These are phyloP conservation scores for Anastatus disparis DNA, from an alignment of 1,140 invertebrate genomes.

Conservation along the genomic window DNA sequence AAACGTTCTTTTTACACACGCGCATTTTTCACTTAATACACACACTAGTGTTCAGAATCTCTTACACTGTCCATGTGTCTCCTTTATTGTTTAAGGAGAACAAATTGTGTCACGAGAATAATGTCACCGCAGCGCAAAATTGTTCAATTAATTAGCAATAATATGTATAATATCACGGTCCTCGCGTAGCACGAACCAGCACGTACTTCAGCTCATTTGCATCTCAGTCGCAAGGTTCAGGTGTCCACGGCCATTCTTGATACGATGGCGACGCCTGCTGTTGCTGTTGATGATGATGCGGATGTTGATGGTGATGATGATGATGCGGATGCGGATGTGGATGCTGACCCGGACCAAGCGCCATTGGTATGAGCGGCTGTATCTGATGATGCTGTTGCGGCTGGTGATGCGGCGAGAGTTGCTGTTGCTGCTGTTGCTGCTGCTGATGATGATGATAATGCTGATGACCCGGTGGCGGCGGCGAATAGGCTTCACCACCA, in stretches of 20 bases:
- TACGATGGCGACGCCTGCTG: slow-evolving; percentile 53
- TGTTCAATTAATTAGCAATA: background rate
- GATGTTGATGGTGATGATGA: slow-evolving; percentile 54
- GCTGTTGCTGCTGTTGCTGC: slow-evolving; percentile 54
- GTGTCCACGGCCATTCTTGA: slow-evolving; percentile 63
- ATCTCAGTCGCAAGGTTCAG: slow-evolving; percentile 60
- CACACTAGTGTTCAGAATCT: slow-evolving; percentile 6
- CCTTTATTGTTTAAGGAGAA: too few relatives aligned
- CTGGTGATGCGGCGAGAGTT: slow-evolving; percentile 55
- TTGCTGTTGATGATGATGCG: slow-evolving; percentile 51
- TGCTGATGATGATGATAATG: slow-evolving; percentile 56
- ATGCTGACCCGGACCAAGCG: slow-evolving; percentile 58
- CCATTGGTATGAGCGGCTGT: slow-evolving; percentile 45
- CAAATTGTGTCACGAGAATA: too few relatives aligned
- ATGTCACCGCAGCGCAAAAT: slow-evolving; percentile 26
- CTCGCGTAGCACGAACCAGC: slow-evolving; percentile 1
- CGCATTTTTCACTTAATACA: too few relatives aligned
- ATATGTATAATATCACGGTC: background rate
- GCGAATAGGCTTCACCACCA: slow-evolving; percentile 62
- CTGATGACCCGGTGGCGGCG: slow-evolving; percentile 65
- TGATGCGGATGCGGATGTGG: slow-evolving; percentile 57
- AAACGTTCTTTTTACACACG: background rate
- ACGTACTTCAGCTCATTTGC: too few relatives aligned
- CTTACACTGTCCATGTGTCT: too few relatives aligned
- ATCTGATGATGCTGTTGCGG: slow-evolving; percentile 60